Base-by-base conservation (phyloP, 2,797 vertebrate species). In the Chelonia mydas region DNA sequence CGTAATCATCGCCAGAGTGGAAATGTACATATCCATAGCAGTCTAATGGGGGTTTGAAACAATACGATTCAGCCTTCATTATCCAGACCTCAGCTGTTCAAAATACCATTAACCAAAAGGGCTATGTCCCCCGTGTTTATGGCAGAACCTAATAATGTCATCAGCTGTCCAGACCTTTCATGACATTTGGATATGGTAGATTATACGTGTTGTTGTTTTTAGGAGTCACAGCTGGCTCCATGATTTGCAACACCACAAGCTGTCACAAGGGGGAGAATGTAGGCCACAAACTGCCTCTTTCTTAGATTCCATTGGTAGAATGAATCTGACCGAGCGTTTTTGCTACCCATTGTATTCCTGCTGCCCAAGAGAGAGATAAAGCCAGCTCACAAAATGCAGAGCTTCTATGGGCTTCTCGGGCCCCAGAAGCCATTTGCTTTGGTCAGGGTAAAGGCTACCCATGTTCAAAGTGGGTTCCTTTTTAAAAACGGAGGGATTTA, bases 221-320 rank as follows among this genome's bases (percentile, higher is more conserved):
- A 61, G n/a, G 10, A 80, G 33, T 37, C 50, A 80, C 50, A 37
- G 11, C 33, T 33, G 0, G 2, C 59, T 1, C 45, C 37, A 41
- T 76, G 79, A 81, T 81, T 94, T 84, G 37, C 0, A 5, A 5
- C 53, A 68, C 54, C 51, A 84, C 17, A 1, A 3, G 28, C 2
- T 83, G n/a, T 12, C 0, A 1, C 65, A 79, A 74, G 77, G 68
- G 86, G 80, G 31, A 25, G 50, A 50, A 0, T 59, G 49, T 0
- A 0, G 33, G 50, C 1, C 90, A 50, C 55, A 83, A 74, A 53
- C 19, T 54, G 72, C 11, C 50, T 81, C 92, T 83, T 65, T 7
- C 33, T 33, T 90, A 50, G 85, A 53, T 79, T 83, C 17, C 86
- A 1, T 31, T 1, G 13, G 59, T 7, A 55, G 17, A 57, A 57